phyloP scores from a whole-genome alignment of 2,113 vertebrate genomes.

The Apodemus sylvaticus region DNA sequence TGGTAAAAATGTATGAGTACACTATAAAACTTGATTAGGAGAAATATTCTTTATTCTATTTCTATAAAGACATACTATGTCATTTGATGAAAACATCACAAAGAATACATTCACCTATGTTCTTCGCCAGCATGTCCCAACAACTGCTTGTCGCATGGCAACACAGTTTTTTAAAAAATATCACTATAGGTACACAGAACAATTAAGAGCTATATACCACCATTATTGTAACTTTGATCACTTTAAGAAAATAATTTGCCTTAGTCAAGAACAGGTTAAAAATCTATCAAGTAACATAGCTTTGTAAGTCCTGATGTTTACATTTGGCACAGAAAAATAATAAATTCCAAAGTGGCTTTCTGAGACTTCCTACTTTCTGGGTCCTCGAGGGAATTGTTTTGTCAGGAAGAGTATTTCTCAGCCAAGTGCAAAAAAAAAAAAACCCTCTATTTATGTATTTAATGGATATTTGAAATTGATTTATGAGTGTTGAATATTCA shows the following conservation, averaged over 20 bases:
- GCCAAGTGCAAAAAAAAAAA: background rate
- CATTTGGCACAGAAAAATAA: constrained; percentile 46
- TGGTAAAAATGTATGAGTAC: background rate
- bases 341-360: background rate
- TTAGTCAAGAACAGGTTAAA: background rate
- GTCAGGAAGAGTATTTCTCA: background rate
- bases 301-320: constrained; percentile 12
- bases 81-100: constrained; percentile 15
- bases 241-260: constrained; percentile 1
- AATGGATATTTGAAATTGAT: constrained; percentile 27
- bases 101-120: background rate
- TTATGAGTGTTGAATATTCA: background rate
- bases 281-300: background rate
- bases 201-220: background rate
- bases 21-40: constrained; percentile 45
- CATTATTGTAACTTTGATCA: background rate
- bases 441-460: background rate
- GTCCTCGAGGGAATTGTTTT: background rate
- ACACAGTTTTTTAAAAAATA: background rate
- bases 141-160: constrained; percentile 12
- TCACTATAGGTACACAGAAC: background rate
- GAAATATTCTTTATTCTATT: background rate
- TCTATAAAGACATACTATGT: background rate
- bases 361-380: constrained; percentile 28
- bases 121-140: background rate